Evolutionary conservation across 2,113 vertebrate species (phyloP).

Genomic region (Megaceryle maxima): DNA sequence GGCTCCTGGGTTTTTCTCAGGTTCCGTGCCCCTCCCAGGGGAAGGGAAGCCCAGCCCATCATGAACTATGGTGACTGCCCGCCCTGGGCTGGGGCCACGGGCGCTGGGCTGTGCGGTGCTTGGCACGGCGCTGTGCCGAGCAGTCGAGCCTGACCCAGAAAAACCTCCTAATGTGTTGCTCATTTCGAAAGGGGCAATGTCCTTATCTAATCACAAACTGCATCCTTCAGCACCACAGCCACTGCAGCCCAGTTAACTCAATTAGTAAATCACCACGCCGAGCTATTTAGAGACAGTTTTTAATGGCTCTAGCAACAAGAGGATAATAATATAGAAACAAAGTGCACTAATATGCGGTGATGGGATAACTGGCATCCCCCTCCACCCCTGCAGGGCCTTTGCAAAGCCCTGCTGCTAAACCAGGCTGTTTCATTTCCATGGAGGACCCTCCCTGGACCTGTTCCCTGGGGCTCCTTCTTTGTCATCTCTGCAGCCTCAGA

Average conservation of each 20-base stretch:
- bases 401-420: neutral
- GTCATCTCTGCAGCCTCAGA: neutral
- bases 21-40: neutral
- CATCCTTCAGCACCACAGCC: conserved; percentile 20
- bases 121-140: neutral
- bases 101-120: neutral
- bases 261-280: conserved; percentile 27
- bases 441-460: neutral
- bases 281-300: conserved; percentile 3
- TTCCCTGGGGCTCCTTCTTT: neutral
- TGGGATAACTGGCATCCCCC: neutral
- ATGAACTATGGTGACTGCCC: neutral
- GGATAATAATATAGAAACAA: neutral
- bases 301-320: conserved; percentile 1
- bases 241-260: conserved; percentile 35
- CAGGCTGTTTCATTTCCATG: neutral
- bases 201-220: conserved; percentile 43
- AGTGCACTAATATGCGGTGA: neutral
- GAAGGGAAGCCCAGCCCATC: neutral
- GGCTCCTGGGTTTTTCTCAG: neutral
- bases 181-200: neutral
- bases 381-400: neutral
- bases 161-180: conserved; percentile 7
- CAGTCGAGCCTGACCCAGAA: conserved; percentile 28
- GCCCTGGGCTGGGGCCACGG: neutral